Base-by-base conservation (phyloP, 2,888 invertebrate genomes). In the Biston stratarius region DNA sequence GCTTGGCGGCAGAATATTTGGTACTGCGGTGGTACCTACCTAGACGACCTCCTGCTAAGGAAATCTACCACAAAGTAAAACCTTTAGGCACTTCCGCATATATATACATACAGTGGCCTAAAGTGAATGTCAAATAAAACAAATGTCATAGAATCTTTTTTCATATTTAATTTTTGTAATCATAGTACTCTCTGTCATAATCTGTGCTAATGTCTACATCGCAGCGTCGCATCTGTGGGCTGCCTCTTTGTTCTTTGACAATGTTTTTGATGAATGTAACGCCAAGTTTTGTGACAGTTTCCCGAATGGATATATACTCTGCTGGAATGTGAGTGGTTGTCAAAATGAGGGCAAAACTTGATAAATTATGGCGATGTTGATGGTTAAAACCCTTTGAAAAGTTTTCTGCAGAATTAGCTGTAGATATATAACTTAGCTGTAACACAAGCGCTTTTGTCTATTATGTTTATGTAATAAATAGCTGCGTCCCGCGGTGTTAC, bases 221-320 rank as follows among this genome's bases (percentile, higher is more conserved):
- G 66, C 70, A 65, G 63, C 60, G 77, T 78, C 80, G 49, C 77
- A 79, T 83, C 81, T 85, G 79, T 69, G 77, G 75, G 70, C 70
- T 69, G 67, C 61, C 67, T 77, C 73, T 73, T 80, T 79, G 80
- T 77, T 81, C 80, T 83, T 82, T 82, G 80, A 77, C 77, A 79
- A 76, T 77, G 77, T 77, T 81, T 78, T 76, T 77, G 72, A 79
- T 79, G 81, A 81, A 80, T 76, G 73, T 75, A 64, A 77, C 76
- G 75, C 74, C 72, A 77, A 75, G 72, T 75, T 80, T 77, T 75
- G 67, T 75, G 77, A 77, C 74, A 69, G 72, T 73, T 76, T 62
- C 62, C 61, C 55, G 71, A 75, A 63, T 68, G 57, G 67, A 72
- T 80, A 78, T 72, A 71, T 72, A 74, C 75, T 77, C 72, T 49